Conservation (phyloP, 2,113 vertebrate genomes). For the Aegotheles bennettii region DNA sequence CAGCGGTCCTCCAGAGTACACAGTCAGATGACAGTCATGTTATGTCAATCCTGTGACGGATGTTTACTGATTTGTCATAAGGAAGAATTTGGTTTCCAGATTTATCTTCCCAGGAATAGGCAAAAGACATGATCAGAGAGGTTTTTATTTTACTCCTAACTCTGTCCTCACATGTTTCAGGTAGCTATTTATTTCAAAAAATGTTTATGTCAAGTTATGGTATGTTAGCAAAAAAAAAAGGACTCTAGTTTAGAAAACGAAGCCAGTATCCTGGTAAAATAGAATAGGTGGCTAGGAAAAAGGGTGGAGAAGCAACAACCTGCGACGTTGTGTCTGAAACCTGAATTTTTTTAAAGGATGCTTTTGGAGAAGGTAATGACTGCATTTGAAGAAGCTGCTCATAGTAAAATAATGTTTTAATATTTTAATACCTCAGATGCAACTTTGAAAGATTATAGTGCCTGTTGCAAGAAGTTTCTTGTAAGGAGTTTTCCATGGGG, state of each 20-base stretch:
- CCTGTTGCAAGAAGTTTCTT: background rate
- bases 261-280: background rate
- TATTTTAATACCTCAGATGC: slow-evolving; percentile 1
- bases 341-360: background rate
- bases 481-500: background rate
- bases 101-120: background rate
- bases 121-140: background rate
- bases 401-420: background rate
- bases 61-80: background rate
- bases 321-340: background rate
- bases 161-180: background rate
- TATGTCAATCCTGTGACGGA: background rate
- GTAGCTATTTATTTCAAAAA: background rate
- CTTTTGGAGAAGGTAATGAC: background rate
- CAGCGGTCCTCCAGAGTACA: background rate
- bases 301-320: background rate
- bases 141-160: background rate
- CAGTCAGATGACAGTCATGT: background rate
- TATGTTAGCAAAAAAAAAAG: background rate
- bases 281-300: background rate
- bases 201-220: background rate
- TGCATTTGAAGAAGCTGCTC: background rate
- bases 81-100: background rate
- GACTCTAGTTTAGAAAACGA: background rate
- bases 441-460: background rate